Conservation (phyloP, 2,888 invertebrate genomes). For the Aleiodes alternator region DNA sequence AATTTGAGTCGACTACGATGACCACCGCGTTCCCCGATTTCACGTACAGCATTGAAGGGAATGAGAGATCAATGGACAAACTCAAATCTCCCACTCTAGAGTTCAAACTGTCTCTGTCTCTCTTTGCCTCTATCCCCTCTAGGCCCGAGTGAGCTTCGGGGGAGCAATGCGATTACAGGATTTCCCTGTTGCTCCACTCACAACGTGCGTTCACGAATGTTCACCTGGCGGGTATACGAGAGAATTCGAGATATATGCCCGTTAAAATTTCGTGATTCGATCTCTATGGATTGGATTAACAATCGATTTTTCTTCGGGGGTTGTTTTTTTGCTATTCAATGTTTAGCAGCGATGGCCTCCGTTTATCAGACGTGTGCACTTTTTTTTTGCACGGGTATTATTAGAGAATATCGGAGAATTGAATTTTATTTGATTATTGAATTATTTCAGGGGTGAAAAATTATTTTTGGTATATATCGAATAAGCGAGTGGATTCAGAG, state of each 20-base stretch:
- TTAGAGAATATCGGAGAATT: no score
- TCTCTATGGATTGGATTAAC: constrained; percentile 30
- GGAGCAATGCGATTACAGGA: constrained; percentile 69
- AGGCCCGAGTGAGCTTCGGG: constrained; percentile 49
- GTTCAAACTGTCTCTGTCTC: neutral
- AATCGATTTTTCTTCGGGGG: constrained; percentile 1
- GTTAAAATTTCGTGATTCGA: constrained; percentile 54
- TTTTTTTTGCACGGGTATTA: no score
- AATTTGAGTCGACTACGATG: constrained; percentile 54
- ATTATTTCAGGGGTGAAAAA: no score
- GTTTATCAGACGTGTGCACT: constrained; percentile 45
- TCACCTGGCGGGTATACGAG: constrained; percentile 22
- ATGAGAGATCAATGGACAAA: neutral
- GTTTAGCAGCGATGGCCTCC: no score
- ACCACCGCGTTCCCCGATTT: constrained; percentile 48
- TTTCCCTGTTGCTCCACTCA: constrained; percentile 61
- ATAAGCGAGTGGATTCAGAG: no score
- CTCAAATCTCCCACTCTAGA: constrained; percentile 2
- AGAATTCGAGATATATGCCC: constrained; percentile 55
- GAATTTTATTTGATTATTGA: no score
- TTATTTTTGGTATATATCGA: no score
- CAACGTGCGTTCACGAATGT: constrained; percentile 51
- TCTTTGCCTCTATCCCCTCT: neutral
- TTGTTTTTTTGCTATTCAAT: constrained; percentile 49
- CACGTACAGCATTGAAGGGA: constrained; percentile 35